Evolutionary conservation across 2,888 invertebrate species (phyloP).

Genomic region (Fabriciana adippe): DNA sequence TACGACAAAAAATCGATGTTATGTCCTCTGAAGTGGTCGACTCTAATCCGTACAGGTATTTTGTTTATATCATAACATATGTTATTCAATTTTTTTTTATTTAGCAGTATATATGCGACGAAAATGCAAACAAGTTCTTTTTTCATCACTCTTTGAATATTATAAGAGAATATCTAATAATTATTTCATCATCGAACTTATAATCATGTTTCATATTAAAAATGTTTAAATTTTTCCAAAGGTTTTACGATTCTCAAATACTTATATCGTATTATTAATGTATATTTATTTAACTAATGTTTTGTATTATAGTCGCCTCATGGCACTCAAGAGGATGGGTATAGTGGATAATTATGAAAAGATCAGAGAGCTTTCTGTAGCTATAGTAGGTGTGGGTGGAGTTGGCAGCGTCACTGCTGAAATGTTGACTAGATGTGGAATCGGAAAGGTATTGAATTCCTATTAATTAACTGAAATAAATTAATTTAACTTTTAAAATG

Average conservation of each 20-base stretch:
- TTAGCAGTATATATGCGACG: background rate
- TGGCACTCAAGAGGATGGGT: conserved; percentile 99
- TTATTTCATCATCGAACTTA: background rate
- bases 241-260: background rate
- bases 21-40: conserved; percentile 99
- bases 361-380: conserved; percentile 93
- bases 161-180: background rate
- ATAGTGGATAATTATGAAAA: conserved; percentile 98
- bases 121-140: background rate
- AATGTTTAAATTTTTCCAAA: too few species aligned
- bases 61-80: conserved; percentile 31
- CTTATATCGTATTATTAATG: background rate
- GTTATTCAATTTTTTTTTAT: conserved; percentile 16
- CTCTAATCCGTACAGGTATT: conserved; percentile 97
- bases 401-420: conserved; percentile 99
- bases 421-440: conserved; percentile 99
- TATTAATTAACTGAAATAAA: too few species aligned
- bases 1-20: conserved; percentile 89
- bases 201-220: too few species aligned
- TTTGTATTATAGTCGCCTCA: conserved; percentile 89
- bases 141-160: background rate
- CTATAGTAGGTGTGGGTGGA: conserved; percentile 98
- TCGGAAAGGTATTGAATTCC: conserved; percentile 89
- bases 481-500: too few species aligned
- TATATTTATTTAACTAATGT: conserved; percentile 15